phyloP scores from a whole-genome alignment of 1,140 invertebrate species.

The Trialeurodes vaporariorum region DNA sequence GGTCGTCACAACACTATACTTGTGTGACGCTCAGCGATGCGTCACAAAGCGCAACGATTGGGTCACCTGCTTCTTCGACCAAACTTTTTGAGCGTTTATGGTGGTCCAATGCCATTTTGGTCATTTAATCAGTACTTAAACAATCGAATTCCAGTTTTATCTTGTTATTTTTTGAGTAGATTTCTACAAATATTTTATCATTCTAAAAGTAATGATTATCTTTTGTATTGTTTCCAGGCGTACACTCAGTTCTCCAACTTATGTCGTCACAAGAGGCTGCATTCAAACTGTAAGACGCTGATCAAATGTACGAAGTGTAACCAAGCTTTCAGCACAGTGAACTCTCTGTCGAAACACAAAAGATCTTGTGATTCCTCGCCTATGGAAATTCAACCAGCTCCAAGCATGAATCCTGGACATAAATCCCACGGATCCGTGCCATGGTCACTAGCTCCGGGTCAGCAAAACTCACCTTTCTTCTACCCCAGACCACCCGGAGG shows the following conservation, averaged over 20 bases:
- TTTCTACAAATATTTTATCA: background rate
- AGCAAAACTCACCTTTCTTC: slow-evolving; percentile 50
- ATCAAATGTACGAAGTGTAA: slow-evolving; percentile 87
- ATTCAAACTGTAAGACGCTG: slow-evolving; percentile 76
- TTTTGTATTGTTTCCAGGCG: slow-evolving; percentile 49
- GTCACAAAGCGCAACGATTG: no score
- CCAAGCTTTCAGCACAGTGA: slow-evolving; percentile 78
- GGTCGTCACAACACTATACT: no score
- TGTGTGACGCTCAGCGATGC: no score
- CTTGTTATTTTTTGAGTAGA: no score
- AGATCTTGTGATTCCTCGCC: slow-evolving; percentile 63
- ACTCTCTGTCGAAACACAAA: slow-evolving; percentile 72
- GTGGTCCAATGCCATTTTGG: no score
- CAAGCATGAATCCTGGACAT: slow-evolving; percentile 9
- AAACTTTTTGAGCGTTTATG: no score
- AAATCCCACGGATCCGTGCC: slow-evolving; percentile 18
- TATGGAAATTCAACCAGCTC: slow-evolving; percentile 21
- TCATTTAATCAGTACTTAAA: no score
- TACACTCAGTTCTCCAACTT: slow-evolving; percentile 99
- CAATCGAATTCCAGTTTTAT: no score
- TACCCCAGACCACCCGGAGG: slow-evolving; percentile 39
- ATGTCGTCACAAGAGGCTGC: slow-evolving; percentile 98
- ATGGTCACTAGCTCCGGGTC: slow-evolving; percentile 37
- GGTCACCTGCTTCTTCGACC: no score
- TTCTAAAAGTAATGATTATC: background rate